Evolutionary conservation across 2,888 invertebrate species (phyloP), one percentile per base, ranked within the genome.

Genomic region (Venusia cambrica): DNA sequence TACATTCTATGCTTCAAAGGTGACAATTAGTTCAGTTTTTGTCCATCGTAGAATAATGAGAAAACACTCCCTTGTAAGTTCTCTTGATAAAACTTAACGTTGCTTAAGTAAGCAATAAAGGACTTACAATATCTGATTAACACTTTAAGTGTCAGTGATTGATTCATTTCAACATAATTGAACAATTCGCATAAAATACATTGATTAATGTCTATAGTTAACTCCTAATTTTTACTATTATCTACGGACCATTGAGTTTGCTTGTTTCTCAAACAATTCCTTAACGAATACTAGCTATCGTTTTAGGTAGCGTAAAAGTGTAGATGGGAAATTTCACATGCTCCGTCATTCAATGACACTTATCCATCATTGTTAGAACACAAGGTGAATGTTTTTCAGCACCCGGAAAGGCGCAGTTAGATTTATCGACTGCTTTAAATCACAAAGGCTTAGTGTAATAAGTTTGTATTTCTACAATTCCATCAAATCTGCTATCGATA

Each of bases 81-180:
- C 38, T 21, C 34, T 29, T 17, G 22, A 7, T 35, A 31, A 17
- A 32, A 17, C 31, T 17, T 28, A 27, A 33, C 15, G 27, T 35
- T 26, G 31, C 14, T 6, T 38, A 29, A 28, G 21, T 26, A 35
- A 33, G 37, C 28, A 42, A 40, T 45, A 31, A 38, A 42, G 38
- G 34, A 21, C n/a, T 39, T 34, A 17, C 13, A 22, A 38, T 35
- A 57, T 57, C 52, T 51, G 51, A 48, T 56, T 50, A 51, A 47
- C 51, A 56, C 53, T 48, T 47, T 51, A 54, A 48, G 45, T 48
- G 49, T 43, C 46, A 33, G 38, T 55, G 58, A 63, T 59, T 54
- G 57, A 62, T 62, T 41, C 29, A 10, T 41, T 52, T 48, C 15
- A 25, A 28, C 41, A 31, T 38, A 48, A 51, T 46, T 44, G 38